Conservation (phyloP, 2,888 invertebrate species). For the Apamea anceps region DNA sequence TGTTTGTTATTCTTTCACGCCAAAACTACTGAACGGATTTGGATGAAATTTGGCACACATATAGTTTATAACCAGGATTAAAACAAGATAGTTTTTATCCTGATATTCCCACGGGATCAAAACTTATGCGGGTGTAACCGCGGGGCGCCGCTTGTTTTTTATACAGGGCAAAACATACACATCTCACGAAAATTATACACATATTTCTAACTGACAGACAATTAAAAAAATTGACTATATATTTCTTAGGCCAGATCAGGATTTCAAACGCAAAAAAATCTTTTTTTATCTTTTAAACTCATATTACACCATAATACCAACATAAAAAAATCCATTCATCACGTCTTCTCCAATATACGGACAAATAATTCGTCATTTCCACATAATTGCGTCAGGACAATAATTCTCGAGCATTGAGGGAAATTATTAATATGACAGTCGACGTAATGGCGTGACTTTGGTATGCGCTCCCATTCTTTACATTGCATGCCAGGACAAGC, state of each 20-base stretch:
- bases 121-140: too few species aligned
- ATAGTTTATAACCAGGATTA: too few species aligned
- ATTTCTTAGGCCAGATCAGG: neutral
- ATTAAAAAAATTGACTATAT: neutral
- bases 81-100: too few species aligned
- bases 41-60: too few species aligned
- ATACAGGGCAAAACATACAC: neutral
- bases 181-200: neutral
- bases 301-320: neutral
- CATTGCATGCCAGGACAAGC: slow-evolving; percentile 68
- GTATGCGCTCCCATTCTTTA: slow-evolving; percentile 82
- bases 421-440: slow-evolving; percentile 78
- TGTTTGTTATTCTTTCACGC: too few species aligned
- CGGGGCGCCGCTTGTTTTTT: too few species aligned
- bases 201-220: too few species aligned
- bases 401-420: slow-evolving; percentile 63
- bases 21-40: too few species aligned
- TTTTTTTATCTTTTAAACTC: too few species aligned
- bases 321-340: slow-evolving; percentile 10
- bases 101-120: too few species aligned
- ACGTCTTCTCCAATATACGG: slow-evolving; percentile 9
- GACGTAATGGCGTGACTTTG: slow-evolving; percentile 73
- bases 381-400: slow-evolving; percentile 54
- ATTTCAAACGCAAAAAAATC: neutral
- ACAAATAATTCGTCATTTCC: slow-evolving; percentile 42